These are phyloP conservation scores for Microcebus lehilahytsara DNA, from an alignment of 2,113 vertebrate species.

Conservation along the genomic window DNA sequence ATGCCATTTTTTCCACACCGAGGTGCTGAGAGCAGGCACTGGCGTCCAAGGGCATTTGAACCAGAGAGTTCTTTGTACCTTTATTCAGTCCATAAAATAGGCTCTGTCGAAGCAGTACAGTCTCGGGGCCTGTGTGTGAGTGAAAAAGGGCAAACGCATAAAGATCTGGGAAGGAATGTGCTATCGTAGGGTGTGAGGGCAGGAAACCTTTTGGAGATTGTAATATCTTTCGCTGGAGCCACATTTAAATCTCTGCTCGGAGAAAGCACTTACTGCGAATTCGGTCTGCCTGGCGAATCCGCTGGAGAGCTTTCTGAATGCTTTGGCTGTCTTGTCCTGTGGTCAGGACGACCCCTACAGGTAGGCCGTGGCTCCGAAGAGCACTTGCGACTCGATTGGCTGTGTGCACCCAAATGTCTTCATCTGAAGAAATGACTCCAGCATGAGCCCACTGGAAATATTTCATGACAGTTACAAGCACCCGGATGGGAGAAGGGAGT, in stretches of 20 bases:
- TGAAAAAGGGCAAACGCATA: background rate
- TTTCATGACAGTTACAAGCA: conserved; percentile 89
- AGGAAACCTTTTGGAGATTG: background rate
- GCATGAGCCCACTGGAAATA: conserved; percentile 92
- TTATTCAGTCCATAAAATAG: background rate
- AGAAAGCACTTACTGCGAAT: conserved; percentile 88
- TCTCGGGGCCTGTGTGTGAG: background rate
- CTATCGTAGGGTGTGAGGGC: background rate
- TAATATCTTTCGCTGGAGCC: background rate
- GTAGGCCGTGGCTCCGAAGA: conserved; percentile 86
- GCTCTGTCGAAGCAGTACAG: background rate
- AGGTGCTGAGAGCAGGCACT: background rate
- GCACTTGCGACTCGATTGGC: conserved; percentile 85
- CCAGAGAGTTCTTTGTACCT: background rate
- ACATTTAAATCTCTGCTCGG: background rate
- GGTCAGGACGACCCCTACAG: conserved; percentile 85
- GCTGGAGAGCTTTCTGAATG: conserved; percentile 82
- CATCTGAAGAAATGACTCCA: conserved; percentile 89
- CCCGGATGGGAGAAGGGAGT: conserved; percentile 84
- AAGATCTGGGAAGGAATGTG: background rate
- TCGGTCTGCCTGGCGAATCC: conserved; percentile 83
- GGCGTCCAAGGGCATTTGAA: background rate
- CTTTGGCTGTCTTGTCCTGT: conserved; percentile 85
- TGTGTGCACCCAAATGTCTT: conserved; percentile 91
- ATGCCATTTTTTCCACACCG: background rate